These are phyloP conservation scores for Lasaia peninsularis DNA, from an alignment of 1,140 invertebrate genomes.

Conservation along the genomic window DNA sequence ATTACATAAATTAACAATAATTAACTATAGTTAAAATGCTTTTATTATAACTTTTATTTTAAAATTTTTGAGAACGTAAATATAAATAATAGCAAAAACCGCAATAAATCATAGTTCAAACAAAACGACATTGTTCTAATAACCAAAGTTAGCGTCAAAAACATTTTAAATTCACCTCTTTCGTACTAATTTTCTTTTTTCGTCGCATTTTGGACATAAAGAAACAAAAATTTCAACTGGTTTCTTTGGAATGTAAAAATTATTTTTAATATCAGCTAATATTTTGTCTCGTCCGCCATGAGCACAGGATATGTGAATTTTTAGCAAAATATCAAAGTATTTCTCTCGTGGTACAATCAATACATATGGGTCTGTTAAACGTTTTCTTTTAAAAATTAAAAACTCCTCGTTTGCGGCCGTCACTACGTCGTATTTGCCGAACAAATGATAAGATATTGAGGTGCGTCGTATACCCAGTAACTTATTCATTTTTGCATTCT, in stretches of 20 bases:
- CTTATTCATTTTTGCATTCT: conserved; percentile 12
- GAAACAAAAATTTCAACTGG: conserved; percentile 26
- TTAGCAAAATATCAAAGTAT: conserved; percentile 31
- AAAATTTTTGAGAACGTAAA: too few species aligned
- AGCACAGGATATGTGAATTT: conserved; percentile 29
- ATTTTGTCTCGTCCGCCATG: conserved; percentile 39
- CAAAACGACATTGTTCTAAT: too few species aligned
- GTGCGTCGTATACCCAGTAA: background rate
- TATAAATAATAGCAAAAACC: too few species aligned
- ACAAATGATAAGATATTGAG: conserved; percentile 11
- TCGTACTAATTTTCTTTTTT: conserved; percentile 14
- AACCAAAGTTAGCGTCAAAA: background rate
- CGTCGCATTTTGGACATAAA: conserved; percentile 24
- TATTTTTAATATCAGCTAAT: conserved; percentile 22
- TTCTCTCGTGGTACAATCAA: conserved; percentile 23
- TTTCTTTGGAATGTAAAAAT: conserved; percentile 25
- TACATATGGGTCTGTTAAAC: background rate
- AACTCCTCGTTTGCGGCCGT: conserved; percentile 6
- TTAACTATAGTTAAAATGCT: too few species aligned
- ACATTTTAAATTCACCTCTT: background rate
- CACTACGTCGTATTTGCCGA: conserved; percentile 21
- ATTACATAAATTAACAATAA: too few species aligned
- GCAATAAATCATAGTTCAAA: too few species aligned
- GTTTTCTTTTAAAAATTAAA: conserved; percentile 17
- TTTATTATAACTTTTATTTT: too few species aligned